These are phyloP conservation scores for Sarcophaga caerulescens DNA, from an alignment of 2,888 invertebrate species.

Conservation along the genomic window DNA sequence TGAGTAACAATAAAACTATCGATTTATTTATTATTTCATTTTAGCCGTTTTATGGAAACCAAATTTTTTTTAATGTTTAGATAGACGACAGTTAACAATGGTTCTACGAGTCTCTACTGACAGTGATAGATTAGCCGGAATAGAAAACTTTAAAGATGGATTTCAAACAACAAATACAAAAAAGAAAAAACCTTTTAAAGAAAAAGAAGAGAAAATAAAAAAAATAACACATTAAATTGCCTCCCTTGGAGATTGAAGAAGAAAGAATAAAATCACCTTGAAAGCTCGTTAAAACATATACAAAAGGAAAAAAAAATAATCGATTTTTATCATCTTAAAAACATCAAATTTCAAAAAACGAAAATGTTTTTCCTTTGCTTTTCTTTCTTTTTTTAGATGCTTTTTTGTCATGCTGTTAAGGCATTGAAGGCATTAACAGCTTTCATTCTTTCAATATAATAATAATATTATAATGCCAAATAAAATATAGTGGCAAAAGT, in stretches of 20 bases:
- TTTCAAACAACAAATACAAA: neutral
- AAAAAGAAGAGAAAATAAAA: neutral
- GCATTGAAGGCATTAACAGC: constrained; percentile 46
- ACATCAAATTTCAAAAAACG: constrained; percentile 13
- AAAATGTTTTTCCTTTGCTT: neutral
- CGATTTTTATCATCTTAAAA: constrained; percentile 53
- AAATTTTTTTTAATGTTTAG: constrained; percentile 28
- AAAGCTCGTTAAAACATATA: constrained; percentile 50
- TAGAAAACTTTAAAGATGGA: neutral
- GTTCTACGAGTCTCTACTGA: neutral
- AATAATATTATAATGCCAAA: constrained; percentile 13
- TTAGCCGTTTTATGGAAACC: neutral
- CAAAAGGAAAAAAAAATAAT: constrained; percentile 10
- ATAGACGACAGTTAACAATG: constrained; percentile 4
- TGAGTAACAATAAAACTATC: constrained; percentile 29
- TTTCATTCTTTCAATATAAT: neutral
- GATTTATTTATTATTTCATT: constrained; percentile 27
- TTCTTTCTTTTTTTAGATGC: neutral
- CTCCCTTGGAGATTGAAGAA: neutral
- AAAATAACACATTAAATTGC: neutral
- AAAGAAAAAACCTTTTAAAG: constrained; percentile 20
- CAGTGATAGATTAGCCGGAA: constrained; percentile 39
- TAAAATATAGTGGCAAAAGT: neutral
- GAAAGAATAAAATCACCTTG: constrained; percentile 24
- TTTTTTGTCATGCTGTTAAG: constrained; percentile 21